phyloP scores from a whole-genome alignment of 2,797 vertebrate genomes.

The Acropternis orthonyx region DNA sequence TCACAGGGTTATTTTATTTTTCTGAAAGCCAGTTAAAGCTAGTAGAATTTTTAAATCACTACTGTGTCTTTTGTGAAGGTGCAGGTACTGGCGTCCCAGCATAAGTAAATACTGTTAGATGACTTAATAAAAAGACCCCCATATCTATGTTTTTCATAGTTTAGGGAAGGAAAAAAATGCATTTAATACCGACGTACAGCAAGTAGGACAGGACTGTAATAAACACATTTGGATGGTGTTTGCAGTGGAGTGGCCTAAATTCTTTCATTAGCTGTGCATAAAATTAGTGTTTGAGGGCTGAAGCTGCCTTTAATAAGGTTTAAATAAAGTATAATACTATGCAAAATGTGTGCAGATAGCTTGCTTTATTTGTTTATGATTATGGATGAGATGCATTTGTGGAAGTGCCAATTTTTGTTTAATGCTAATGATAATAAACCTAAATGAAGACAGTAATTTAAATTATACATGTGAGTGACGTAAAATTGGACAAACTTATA shows the following conservation, averaged over 20 bases:
- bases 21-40: background rate
- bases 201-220: background rate
- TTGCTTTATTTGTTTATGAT: background rate
- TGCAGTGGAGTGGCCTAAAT: background rate
- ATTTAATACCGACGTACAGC: background rate
- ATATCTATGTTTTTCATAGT: background rate
- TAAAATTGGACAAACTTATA: background rate
- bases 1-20: background rate
- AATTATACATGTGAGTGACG: background rate
- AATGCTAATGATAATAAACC: background rate
- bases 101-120: background rate
- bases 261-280: background rate
- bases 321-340: background rate
- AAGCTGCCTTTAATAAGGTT: background rate
- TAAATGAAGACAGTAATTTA: background rate
- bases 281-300: background rate
- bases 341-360: background rate
- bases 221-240: background rate
- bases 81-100: background rate
- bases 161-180: background rate
- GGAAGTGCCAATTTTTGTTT: background rate
- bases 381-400: background rate
- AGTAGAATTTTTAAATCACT: background rate
- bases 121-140: background rate
- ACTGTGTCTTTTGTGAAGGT: background rate